Base-by-base conservation (phyloP, 2,888 invertebrate species). In the Bedellia somnulentella region DNA sequence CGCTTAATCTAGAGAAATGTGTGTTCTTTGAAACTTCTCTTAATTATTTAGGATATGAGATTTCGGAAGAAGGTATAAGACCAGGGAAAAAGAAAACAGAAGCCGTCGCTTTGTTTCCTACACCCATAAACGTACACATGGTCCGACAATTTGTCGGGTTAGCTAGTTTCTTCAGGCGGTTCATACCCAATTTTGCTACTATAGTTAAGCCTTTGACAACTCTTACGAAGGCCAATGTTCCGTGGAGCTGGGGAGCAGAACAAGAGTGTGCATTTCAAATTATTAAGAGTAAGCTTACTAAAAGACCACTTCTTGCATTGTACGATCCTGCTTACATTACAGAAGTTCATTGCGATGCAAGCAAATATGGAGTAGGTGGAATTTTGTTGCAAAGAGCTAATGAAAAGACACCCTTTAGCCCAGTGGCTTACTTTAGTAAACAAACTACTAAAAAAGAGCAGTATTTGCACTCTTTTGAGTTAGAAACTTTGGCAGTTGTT, bases 401-500 rank as follows among this genome's bases (percentile, higher is more conserved):
- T 21, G 12, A 24, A 11, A 43, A 44, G 9, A 32, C 36, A 14
- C 24, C 33, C 5, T 27, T 45, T 29, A 38, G 45, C 21, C 45
- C 45, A 2, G 42, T 57, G 4, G 41, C 43, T 3, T 58, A 47
- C 34, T 46, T 39, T 14, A 52, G 50, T 24, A 38, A 46, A 8
- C 46, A 46, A 27, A 45, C 53, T 2, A 43, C 41, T 1, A 36
- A 33, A 5, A 36, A 42, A 2, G 57, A 62, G 37, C 29, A 33
- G 11, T 47, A 42, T 18, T 52, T 52, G 15, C 48, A 48, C 21
- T 46, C 46, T 1, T 50, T 46, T 13, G 58, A 62, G 21, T 34
- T 49, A 13, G 55, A 63, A 30, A 45, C 44, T 3, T 36, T 61
- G 5, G 57, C 56, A 25, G 38, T 45, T 4, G 32, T 46, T 11